phyloP scores from a whole-genome alignment of 2,113 vertebrate genomes.

The Mixornis gularis region DNA sequence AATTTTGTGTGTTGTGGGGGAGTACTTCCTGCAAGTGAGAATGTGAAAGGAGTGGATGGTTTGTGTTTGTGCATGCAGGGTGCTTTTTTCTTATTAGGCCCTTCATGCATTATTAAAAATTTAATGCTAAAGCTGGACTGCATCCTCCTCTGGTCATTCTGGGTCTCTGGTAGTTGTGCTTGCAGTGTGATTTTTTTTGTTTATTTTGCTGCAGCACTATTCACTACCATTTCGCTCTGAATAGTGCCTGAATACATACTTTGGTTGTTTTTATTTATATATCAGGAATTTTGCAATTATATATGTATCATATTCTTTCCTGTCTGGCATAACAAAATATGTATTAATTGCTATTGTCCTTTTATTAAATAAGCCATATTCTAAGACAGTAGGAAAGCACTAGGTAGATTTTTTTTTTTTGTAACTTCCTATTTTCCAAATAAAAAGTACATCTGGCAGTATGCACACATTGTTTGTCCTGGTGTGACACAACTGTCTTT shows the following conservation, averaged over 20 bases:
- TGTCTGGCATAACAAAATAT: neutral
- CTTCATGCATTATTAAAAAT: neutral
- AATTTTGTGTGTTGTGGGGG: neutral
- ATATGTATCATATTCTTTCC: neutral
- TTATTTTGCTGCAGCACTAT: neutral
- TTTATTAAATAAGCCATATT: neutral
- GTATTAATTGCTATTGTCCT: fast-evolving
- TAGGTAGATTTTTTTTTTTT: neutral
- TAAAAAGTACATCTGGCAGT: neutral
- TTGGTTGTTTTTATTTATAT: neutral
- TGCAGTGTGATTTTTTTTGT: neutral
- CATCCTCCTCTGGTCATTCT: neutral
- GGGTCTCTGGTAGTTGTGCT: neutral
- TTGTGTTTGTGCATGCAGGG: neutral
- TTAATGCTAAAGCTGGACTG: neutral
- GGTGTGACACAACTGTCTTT: conserved; percentile 44
- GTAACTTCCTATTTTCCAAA: neutral
- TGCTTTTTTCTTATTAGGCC: neutral
- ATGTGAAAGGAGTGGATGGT: neutral
- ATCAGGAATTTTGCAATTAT: conserved; percentile 10
- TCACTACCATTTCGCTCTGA: neutral
- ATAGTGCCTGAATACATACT: neutral
- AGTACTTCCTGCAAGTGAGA: neutral
- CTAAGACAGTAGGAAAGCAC: neutral
- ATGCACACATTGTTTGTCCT: neutral